Evolutionary conservation across 2,113 vertebrate genomes (phyloP).

Genomic region (Herpetotheres cachinnans): DNA sequence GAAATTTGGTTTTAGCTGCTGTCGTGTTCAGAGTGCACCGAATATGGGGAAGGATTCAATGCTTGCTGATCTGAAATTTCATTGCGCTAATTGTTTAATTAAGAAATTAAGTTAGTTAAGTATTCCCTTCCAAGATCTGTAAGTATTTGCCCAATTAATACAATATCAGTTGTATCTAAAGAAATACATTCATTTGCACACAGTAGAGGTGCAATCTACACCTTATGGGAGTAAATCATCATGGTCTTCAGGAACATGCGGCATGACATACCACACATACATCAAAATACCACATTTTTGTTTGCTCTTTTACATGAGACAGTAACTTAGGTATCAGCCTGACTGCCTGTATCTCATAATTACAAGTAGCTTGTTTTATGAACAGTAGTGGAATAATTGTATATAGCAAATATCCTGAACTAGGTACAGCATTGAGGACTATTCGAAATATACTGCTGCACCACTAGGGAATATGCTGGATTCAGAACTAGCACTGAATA

Average conservation of each 20-base stretch:
- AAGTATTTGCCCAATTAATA: neutral
- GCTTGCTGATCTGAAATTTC: neutral
- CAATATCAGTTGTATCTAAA: neutral
- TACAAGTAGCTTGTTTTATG: neutral
- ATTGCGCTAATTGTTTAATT: neutral
- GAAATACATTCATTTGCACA: neutral
- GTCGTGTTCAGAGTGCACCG: neutral
- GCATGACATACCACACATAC: neutral
- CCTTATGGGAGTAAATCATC: neutral
- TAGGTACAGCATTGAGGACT: neutral
- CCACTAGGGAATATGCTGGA: neutral
- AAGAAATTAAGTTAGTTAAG: neutral
- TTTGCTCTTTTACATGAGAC: neutral
- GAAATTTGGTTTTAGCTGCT: neutral
- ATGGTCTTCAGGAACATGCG: neutral
- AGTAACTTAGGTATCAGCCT: neutral
- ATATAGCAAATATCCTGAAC: neutral
- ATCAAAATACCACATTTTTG: neutral
- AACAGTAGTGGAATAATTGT: neutral
- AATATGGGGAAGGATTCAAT: neutral
- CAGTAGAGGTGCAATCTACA: neutral
- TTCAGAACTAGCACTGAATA: neutral
- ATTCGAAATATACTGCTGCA: neutral
- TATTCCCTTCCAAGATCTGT: neutral
- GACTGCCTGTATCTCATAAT: neutral